Evolutionary conservation across 2,797 vertebrate species (phyloP), one percentile per base, ranked within the genome.

Genomic region (Sebastes taczanowskii): DNA sequence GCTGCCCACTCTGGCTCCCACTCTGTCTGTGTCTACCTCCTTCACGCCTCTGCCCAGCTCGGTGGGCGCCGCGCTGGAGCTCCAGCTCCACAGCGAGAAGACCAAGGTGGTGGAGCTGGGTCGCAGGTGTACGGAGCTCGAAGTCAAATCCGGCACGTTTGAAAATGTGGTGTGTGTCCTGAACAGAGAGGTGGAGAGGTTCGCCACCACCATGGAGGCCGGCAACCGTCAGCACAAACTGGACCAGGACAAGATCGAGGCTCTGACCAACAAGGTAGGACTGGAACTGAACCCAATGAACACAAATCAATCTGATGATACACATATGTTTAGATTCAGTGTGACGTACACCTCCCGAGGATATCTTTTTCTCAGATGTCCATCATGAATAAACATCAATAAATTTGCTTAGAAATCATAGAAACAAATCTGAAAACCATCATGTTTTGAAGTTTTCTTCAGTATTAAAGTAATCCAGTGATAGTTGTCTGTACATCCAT

Each of bases 131-230:
- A 96, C 97, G 8, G 95, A 95, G 35, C 95, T 99, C 0, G 97
- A 99, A 84, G 96, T 96, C 59, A 99, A 99, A 89, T 93, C 97
- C 0, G 94, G 95, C 84, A 98, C 98, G 10, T 98, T 99, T 4
- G 98, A 99, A 93, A 99, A 99, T 89, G 99, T 99, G 3, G 97
- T 99, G 74, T 99, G 98, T 0, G 98, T 99, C 74, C 96, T 99
- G 67, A 99, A 99, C 93, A 96, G 97, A 22, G 98, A 99, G 91
- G 95, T 96, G 94, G 98, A 99, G 91, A 86, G 97, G 78, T 97
- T 97, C 1, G 96, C 97, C 32, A 95, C 97, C 78, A 96, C 96
- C 1, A 95, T 97, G 0, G 98, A 99, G 86, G 98, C 98, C 67
- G 96, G 96, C 69, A 96, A 96, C 86, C 97, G 96, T 16, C 98